Conservation (phyloP, 37 sponge, comb jelly and placozoan species). For the Eunapius fragilis region DNA sequence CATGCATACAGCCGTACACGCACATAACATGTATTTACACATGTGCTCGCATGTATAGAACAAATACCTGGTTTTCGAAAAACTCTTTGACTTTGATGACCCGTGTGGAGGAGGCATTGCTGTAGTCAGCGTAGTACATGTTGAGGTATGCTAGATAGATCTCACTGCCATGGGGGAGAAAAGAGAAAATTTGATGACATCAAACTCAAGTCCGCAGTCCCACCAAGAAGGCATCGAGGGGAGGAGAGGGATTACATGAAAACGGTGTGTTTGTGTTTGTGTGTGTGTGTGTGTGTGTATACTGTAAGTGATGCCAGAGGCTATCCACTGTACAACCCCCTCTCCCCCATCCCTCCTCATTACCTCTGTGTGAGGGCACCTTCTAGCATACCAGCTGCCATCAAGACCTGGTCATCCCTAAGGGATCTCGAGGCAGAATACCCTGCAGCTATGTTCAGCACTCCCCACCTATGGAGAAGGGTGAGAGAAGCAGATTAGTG, state of each 20-base stretch:
- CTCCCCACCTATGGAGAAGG: slow-evolving; percentile 35
- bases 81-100: slow-evolving; percentile 27
- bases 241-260: too few species aligned
- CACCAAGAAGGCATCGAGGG: too few species aligned
- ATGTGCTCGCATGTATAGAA: background rate
- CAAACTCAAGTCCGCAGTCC: too few species aligned
- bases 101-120: background rate
- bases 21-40: too few species aligned
- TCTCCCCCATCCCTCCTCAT: background rate
- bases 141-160: slow-evolving; percentile 32
- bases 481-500: background rate
- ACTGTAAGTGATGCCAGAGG: too few species aligned
- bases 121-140: slow-evolving; percentile 20
- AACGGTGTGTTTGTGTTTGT: too few species aligned
- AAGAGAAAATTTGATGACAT: too few species aligned
- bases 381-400: slow-evolving; percentile 49
- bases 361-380: slow-evolving; percentile 56
- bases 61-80: slow-evolving; percentile 37
- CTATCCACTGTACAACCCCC: too few species aligned
- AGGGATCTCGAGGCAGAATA: background rate
- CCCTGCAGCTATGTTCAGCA: slow-evolving; percentile 40
- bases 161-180: slow-evolving; percentile 7
- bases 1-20: too few species aligned
- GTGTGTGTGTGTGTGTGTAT: too few species aligned
- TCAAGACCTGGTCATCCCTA: slow-evolving; percentile 22